Percentiles rank a stretch among this genome's conserved stretches.
Conservation (phyloP, 2,797 vertebrate species). For the Girardinus metallicus region DNA sequence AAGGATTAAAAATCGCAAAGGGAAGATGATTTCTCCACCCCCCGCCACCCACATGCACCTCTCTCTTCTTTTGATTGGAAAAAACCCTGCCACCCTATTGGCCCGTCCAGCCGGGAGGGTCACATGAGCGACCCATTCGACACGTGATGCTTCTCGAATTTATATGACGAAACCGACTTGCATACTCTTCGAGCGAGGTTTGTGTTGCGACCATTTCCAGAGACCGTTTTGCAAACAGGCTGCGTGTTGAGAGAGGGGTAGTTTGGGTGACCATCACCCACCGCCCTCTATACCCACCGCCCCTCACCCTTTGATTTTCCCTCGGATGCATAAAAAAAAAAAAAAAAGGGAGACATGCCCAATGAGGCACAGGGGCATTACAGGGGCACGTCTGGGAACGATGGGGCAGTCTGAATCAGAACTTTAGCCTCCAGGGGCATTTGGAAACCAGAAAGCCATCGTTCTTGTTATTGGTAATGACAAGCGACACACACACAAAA, state of each 20-base stretch:
- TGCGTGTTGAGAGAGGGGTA: slow-evolving; percentile 64
- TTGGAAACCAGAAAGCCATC: slow-evolving; percentile 22
- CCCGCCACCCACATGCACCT: slow-evolving; percentile 5
- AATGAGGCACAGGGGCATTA: slow-evolving; percentile 67
- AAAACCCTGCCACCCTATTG: slow-evolving; percentile 84
- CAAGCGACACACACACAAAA: neutral
- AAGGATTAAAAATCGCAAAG: slow-evolving; percentile 83
- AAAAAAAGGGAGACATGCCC: slow-evolving; percentile 57
- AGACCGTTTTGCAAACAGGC: slow-evolving; percentile 77
- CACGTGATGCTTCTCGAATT: slow-evolving; percentile 85
- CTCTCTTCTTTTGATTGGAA: slow-evolving; percentile 71
- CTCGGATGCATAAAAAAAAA: slow-evolving; percentile 40
- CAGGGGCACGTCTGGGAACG: slow-evolving; percentile 62
- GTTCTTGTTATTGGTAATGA: slow-evolving; percentile 22
- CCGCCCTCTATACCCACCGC: slow-evolving; percentile 11
- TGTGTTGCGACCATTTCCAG: slow-evolving; percentile 53
- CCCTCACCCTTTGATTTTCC: slow-evolving; percentile 25
- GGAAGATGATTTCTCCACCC: slow-evolving; percentile 71
- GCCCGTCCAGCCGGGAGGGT: slow-evolving; percentile 76
- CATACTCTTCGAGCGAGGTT: slow-evolving; percentile 72
- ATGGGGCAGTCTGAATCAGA: slow-evolving; percentile 57
- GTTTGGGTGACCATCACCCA: slow-evolving; percentile 71
- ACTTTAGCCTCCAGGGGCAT: slow-evolving; percentile 55
- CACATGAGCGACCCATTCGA: slow-evolving; percentile 82
- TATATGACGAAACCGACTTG: slow-evolving; percentile 53